Evolutionary conservation across 1,140 invertebrate genomes (phyloP).

Genomic region (Nautilus pompilius): DNA sequence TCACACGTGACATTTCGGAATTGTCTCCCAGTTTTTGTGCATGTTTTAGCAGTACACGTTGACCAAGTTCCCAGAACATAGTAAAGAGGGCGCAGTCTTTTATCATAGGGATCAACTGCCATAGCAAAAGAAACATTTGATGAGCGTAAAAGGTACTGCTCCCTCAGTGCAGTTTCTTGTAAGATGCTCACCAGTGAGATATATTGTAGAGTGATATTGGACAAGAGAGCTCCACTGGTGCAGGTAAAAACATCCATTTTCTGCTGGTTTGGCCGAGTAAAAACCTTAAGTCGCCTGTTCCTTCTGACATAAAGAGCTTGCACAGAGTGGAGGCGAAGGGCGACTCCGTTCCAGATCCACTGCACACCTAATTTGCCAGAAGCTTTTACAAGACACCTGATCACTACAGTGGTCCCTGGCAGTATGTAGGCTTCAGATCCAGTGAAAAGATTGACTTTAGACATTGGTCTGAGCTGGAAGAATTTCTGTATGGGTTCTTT

Average conservation of each 20-base stretch:
- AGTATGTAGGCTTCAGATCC: conserved; percentile 29
- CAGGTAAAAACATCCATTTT: no score
- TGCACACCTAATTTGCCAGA: no score
- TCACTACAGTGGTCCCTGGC: conserved; percentile 28
- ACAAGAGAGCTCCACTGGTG: conserved; percentile 4
- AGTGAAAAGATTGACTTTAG: conserved; percentile 22
- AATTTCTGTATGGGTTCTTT: conserved; percentile 23
- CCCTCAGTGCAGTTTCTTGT: conserved; percentile 25
- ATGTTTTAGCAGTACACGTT: conserved; percentile 22
- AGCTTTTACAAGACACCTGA: conserved; percentile 33
- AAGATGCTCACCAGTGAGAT: conserved; percentile 26
- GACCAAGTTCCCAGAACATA: conserved; percentile 30
- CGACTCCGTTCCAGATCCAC: no score
- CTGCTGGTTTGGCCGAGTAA: no score
- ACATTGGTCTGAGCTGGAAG: conserved; percentile 34
- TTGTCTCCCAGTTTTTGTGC: conserved; percentile 24
- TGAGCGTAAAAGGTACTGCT: conserved; percentile 24
- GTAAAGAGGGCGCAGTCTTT: conserved; percentile 18
- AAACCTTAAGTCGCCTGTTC: no score
- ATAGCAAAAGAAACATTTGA: conserved; percentile 10
- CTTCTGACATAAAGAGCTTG: no score
- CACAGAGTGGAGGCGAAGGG: no score
- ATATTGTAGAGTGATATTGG: conserved; percentile 21
- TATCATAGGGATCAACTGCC: conserved; percentile 24
- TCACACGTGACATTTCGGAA: conserved; percentile 33